Evolutionary conservation across 2,113 vertebrate species (phyloP).

Genomic region (Bufo bufo): DNA sequence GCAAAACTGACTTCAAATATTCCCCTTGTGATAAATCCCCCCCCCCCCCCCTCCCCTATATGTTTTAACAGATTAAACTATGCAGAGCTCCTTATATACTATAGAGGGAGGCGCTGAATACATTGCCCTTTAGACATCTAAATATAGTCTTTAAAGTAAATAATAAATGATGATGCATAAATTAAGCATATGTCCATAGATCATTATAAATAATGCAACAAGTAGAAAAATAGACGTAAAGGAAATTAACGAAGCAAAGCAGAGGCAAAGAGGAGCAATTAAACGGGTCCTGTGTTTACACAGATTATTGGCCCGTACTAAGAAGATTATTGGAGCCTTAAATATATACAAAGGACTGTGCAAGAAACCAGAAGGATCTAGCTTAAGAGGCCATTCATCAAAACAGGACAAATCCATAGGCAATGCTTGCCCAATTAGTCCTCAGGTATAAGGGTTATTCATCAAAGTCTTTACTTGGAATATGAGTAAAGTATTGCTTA

Average conservation of each 20-base stretch:
- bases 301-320: not conserved
- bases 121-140: not conserved
- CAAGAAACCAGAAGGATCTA: not conserved
- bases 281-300: not conserved
- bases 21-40: no score
- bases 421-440: not conserved
- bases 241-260: not conserved
- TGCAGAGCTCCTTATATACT: not conserved
- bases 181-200: constrained; percentile 5
- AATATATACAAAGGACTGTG: constrained; percentile 1
- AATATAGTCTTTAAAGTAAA: not conserved
- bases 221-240: not conserved
- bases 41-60: no score
- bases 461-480: constrained; percentile 8
- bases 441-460: not conserved
- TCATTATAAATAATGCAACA: not conserved
- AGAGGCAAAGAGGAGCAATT: not conserved
- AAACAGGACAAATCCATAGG: constrained; percentile 16
- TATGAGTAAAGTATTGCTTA: not conserved
- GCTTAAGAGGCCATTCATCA: not conserved
- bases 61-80: not conserved
- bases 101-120: not conserved
- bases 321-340: constrained; percentile 26
- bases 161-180: constrained; percentile 16
- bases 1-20: no score